Base-by-base conservation (phyloP, 1,140 invertebrate genomes). In the Drosophila athabasca region DNA sequence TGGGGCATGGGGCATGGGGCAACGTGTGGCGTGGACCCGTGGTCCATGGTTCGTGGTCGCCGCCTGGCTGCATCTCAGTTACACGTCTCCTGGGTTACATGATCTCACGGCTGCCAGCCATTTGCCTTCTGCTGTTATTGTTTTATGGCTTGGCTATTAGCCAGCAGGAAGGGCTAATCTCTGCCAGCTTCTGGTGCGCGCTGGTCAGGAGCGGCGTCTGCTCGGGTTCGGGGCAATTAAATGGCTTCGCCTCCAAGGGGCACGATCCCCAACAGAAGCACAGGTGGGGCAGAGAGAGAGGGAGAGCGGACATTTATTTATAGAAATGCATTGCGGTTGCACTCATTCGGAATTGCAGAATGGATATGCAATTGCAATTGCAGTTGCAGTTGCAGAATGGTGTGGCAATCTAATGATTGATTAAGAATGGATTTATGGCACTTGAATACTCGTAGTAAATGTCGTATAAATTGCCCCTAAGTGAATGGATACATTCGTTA, bases 91-190 rank as follows among this genome's bases (percentile, higher is more conserved):
- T 4, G 35, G 65, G 67, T 69, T 69, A 70, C 67, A 70, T 66
- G 67, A 70, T 70, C 67, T 39, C 35, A 39, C 4, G 35, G 35
- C 65, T 15, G 17, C 26, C 64, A 51, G 31, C 51, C 35, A 57
- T 69, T 69, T 68, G 66, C 66, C 66, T 68, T 35, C 73, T 70
- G 44, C 73, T 70, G 46, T 57, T 67, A 83, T 83, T 74, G 79
- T 83, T 87, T 87, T 85, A 87, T 87, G 81, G 74, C 82, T 82
- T 81, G 69, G 70, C 83, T 77, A 85, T 85, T 88, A 87, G 82
- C 61, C 50, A 51, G 53, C 77, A 54, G 60, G 49, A 75, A 54
- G 24, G 55, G 51, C 49, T 75, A 79, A 84, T 84, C 79, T 71
- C 46, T 52, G 29, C 58, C 45, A 74, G 59, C 49, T 43, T 39